Evolutionary conservation across 1,140 invertebrate genomes (phyloP), one percentile per base, ranked within the genome.

Genomic region (Hycleus cichorii): DNA sequence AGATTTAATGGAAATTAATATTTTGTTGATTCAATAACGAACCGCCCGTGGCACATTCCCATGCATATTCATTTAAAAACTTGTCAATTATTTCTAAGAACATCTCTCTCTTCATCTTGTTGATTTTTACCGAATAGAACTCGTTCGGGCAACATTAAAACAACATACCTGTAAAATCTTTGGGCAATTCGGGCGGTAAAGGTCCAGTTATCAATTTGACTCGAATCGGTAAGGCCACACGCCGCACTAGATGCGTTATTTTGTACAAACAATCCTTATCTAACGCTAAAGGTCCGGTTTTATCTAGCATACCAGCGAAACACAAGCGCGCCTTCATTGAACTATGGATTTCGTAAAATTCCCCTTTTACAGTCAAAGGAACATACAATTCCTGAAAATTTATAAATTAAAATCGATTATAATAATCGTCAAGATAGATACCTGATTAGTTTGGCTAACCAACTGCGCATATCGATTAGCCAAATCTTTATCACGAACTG

Each of bases 341-440:
- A n/a, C 76, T 77, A 49, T 77, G 78, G 43, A 78, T 77, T 64
- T 80, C 79, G 68, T 81, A 83, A 63, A 81, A 76, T 69, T 81
- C 79, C 9, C 81, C 80, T 68, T 80, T 80, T 3, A 79, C 81
- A 58, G 79, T 80, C 51, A 83, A 74, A 12, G 79, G 79, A 47
- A 81, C 80, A 72, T 80, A 83, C 53, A 81, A 72, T 66, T 81
- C 80, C 81, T 82, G 4, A 8, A 42, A 42, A 39, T 39, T 42
- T 42, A 42, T 11, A 6, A 42, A 42, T 3, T 10, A 42, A 10
- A 42, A 42, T n/a, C 4, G 4, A 5, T 32, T 32, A 32, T 32
- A 32, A 18, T 18, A 18, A 18, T 18, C 18, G 18, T 18, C 18
- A 18, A 32, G 32, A 42, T 27, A 55, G 51, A 50, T 64, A 70